phyloP scores from a whole-genome alignment of 2,888 invertebrate species.

The Mechanitis messenoides region DNA sequence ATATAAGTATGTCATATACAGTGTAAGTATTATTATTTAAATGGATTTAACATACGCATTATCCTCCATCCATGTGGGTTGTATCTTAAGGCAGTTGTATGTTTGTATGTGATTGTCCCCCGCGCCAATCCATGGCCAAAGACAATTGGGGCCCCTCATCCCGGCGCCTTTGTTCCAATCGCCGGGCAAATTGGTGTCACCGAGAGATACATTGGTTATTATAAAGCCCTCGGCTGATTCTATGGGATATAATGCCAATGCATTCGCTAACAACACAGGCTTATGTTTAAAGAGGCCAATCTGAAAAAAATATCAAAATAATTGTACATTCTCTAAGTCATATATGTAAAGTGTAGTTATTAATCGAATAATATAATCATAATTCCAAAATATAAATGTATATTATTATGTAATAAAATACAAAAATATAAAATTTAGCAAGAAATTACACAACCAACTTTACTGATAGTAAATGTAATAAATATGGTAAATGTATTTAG shows the following conservation, averaged over 20 bases:
- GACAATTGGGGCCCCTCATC: slow-evolving; percentile 69
- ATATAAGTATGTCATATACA: background rate
- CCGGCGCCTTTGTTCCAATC: slow-evolving; percentile 75
- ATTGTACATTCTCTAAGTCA: too few species aligned
- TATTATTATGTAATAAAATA: too few species aligned
- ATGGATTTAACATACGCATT: slow-evolving; percentile 48
- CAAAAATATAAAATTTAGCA: too few species aligned
- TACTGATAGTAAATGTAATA: too few species aligned
- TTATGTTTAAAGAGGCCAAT: slow-evolving; percentile 59
- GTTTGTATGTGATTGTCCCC: slow-evolving; percentile 77
- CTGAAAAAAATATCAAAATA: slow-evolving; percentile 38
- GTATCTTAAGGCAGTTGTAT: slow-evolving; percentile 84
- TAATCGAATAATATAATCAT: too few species aligned
- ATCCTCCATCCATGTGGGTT: slow-evolving; percentile 91
- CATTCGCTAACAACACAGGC: slow-evolving; percentile 60
- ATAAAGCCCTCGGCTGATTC: slow-evolving; percentile 62
- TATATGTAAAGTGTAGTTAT: too few species aligned
- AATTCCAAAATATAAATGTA: too few species aligned
- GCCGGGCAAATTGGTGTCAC: slow-evolving; percentile 73
- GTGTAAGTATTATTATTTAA: slow-evolving; percentile 4
- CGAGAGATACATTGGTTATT: slow-evolving; percentile 73
- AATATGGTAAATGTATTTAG: too few species aligned
- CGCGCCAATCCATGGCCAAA: slow-evolving; percentile 84
- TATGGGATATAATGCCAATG: slow-evolving; percentile 51
- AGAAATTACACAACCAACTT: too few species aligned